Percentiles rank a stretch among this genome's conserved stretches.
phyloP scores from a whole-genome alignment of 2,888 invertebrate genomes.

The Pediacus dermestoides region DNA sequence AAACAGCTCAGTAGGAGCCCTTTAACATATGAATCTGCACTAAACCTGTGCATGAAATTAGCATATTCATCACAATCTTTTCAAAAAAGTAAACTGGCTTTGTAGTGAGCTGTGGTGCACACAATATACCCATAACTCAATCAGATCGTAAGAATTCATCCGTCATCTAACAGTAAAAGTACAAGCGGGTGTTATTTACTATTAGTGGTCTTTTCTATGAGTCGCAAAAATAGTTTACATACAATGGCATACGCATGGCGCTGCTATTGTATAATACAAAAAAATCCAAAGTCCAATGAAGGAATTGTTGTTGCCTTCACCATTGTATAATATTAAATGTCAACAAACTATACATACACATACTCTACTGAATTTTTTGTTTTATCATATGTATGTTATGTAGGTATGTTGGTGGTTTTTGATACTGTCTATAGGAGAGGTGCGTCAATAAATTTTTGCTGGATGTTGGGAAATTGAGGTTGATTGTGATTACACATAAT shows the following conservation, averaged over 20 bases:
- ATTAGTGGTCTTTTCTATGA: constrained; percentile 26
- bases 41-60: constrained; percentile 23
- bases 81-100: constrained; percentile 18
- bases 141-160: constrained; percentile 30
- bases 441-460: too few relatives aligned
- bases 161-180: constrained; percentile 31
- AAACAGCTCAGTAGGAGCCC: too few relatives aligned
- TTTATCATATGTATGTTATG: too few relatives aligned
- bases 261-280: constrained; percentile 19
- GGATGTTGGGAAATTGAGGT: too few relatives aligned
- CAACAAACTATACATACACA: too few relatives aligned
- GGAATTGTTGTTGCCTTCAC: too few relatives aligned
- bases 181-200: constrained; percentile 31
- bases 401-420: too few relatives aligned
- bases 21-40: constrained; percentile 25
- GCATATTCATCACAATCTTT: constrained; percentile 24
- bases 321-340: too few relatives aligned
- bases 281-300: too few relatives aligned
- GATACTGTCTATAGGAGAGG: too few relatives aligned
- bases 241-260: constrained; percentile 25
- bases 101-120: constrained; percentile 18
- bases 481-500: too few relatives aligned
- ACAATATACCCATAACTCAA: constrained; percentile 31
- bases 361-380: too few relatives aligned
- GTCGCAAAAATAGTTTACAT: constrained; percentile 29